Percentiles rank a stretch among this genome's conserved stretches.
phyloP scores from a whole-genome alignment of 2,113 vertebrate species.

The Balaeniceps rex region DNA sequence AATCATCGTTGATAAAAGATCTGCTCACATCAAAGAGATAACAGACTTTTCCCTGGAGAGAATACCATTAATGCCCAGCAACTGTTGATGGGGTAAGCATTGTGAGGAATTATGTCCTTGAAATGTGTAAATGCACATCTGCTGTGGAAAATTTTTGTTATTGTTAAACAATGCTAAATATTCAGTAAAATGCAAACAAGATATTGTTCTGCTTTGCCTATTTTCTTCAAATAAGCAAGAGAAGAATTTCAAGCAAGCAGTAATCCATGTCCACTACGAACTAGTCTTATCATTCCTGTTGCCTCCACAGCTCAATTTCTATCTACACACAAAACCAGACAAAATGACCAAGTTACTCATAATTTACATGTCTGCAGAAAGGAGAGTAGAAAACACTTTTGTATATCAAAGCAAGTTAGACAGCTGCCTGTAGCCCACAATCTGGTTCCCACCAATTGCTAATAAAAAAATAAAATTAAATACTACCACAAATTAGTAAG shows the following conservation, averaged over 20 bases:
- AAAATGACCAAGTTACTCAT: not conserved
- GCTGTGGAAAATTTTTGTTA: not conserved
- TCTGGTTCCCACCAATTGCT: not conserved
- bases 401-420: not conserved
- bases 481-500: not conserved
- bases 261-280: not conserved
- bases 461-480: not conserved
- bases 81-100: not conserved
- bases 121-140: not conserved
- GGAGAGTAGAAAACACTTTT: not conserved
- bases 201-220: not conserved
- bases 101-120: not conserved
- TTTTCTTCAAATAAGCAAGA: not conserved
- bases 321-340: not conserved
- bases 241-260: not conserved
- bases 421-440: not conserved
- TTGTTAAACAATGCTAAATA: not conserved
- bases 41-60: not conserved
- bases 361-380: not conserved
- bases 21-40: not conserved
- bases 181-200: not conserved
- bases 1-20: not conserved
- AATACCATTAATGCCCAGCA: not conserved
- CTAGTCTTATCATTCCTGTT: not conserved
- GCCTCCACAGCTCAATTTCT: not conserved